Base-by-base conservation (phyloP, 2,888 invertebrate species). In the Lasioglossum zephyrum region DNA sequence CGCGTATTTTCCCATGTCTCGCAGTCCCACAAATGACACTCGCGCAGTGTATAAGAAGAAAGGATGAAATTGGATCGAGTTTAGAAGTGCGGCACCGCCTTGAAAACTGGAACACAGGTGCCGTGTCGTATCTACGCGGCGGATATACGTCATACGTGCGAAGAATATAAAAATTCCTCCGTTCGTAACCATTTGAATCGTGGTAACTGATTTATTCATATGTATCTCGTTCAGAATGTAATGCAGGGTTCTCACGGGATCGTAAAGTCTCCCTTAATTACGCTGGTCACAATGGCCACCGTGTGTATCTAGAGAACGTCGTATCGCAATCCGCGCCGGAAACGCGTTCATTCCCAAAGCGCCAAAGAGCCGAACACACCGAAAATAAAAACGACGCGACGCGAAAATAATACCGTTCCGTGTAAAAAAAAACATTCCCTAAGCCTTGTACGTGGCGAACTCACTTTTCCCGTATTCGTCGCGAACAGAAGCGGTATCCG, bases 161-260 rank as follows among this genome's bases (percentile, higher is more conserved):
- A 86, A 81, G 69, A 41, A 49, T 49, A 63, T 60, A 77, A 85
- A 63, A 74, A 70, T 82, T 70, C 69, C 76, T 53, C 31, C 5
- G 73, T 3, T 9, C 26, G 72, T 73, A 73, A 53, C 73, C 82
- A 66, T 84, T 47, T 36, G 70, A 75, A 72, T 63, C 81, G 87
- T 80, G 81, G 82, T 60, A 85, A 79, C 80, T 36, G 79, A 85
- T 90, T 89, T 88, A 88, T 89, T 88, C 86, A 87, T 90, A 89
- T 85, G 86, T 88, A 26, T 73, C 85, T 88, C 85, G 72, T 81
- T 79, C 82, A 82, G 88, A 90, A 90, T 63, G 63, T 63, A 63
- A 88, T 86, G 63, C 70, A 13, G 73, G 36, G 70, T 90, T 92
- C 92, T 87, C 92, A 91, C 90, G 89, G 63, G 78, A 36, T 57